phyloP scores from a whole-genome alignment of 2,888 invertebrate species.

The Heliconius ethilla region DNA sequence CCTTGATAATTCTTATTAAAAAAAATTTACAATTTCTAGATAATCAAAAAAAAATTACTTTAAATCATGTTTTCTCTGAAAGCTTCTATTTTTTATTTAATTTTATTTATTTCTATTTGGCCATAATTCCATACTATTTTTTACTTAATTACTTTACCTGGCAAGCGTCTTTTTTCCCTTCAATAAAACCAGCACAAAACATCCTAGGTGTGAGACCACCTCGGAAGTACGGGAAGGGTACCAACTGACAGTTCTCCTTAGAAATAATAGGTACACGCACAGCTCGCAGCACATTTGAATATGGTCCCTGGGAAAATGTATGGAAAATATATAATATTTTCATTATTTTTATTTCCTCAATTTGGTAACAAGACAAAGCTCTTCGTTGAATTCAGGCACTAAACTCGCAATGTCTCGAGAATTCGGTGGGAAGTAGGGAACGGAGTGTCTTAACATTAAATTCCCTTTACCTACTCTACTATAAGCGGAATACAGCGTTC shows the following conservation, averaged over 20 bases:
- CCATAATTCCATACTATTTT: too few relatives aligned
- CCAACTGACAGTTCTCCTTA: conserved; percentile 69
- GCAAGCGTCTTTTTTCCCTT: conserved; percentile 73
- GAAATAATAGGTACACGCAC: conserved; percentile 72
- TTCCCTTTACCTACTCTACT: too few relatives aligned
- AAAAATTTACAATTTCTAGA: too few relatives aligned
- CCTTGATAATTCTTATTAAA: too few relatives aligned
- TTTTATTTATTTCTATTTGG: too few relatives aligned
- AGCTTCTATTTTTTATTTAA: not conserved
- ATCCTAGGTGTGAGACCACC: conserved; percentile 69
- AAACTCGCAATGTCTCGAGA: too few relatives aligned
- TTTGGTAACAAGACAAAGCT: not conserved
- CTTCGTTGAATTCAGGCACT: too few relatives aligned
- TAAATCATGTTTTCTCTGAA: too few relatives aligned
- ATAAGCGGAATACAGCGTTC: too few relatives aligned
- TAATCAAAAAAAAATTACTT: too few relatives aligned
- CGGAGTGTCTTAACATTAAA: not conserved
- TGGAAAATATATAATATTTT: not conserved
- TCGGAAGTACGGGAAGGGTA: conserved; percentile 71
- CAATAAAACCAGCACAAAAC: conserved; percentile 75
- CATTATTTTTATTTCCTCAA: not conserved
- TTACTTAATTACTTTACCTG: conserved; percentile 57
- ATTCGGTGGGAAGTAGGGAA: not conserved
- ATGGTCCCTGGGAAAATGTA: conserved; percentile 62
- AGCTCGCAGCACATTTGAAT: conserved; percentile 66